phyloP scores from a whole-genome alignment of 2,888 invertebrate genomes.

The Drosophila melanosoma region DNA sequence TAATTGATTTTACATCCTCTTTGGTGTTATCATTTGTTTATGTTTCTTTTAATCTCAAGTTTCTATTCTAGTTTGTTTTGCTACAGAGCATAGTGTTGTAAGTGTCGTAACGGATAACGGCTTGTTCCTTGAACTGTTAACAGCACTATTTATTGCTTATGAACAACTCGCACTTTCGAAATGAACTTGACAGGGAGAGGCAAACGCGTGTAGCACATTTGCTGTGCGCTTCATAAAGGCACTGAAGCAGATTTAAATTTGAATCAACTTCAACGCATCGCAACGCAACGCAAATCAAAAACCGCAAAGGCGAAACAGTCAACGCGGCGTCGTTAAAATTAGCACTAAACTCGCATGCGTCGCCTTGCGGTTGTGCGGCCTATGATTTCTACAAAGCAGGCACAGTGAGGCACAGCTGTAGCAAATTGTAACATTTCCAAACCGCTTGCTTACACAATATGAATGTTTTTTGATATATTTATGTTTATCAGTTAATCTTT shows the following conservation, averaged over 20 bases:
- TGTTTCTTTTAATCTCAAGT: not conserved
- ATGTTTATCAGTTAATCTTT: not conserved
- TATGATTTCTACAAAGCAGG: constrained; percentile 57
- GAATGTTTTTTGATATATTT: not conserved
- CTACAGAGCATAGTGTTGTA: not conserved
- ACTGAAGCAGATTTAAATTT: constrained; percentile 65
- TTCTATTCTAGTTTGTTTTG: constrained; percentile 36
- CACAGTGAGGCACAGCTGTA: constrained; percentile 26
- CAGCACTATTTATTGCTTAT: constrained; percentile 34
- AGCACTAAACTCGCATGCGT: constrained; percentile 70
- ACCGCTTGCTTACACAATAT: not conserved
- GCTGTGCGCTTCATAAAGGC: constrained; percentile 58
- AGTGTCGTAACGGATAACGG: constrained; percentile 33
- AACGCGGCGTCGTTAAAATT: constrained; percentile 74
- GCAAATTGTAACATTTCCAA: not conserved
- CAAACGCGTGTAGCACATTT: constrained; percentile 8
- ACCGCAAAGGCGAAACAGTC: constrained; percentile 70
- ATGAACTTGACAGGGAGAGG: constrained; percentile 19
- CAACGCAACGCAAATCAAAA: constrained; percentile 59
- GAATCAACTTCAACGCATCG: constrained; percentile 55
- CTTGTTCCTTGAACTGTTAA: constrained; percentile 17
- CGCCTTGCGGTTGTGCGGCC: constrained; percentile 64
- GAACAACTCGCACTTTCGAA: constrained; percentile 42
- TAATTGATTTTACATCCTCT: constrained; percentile 7
- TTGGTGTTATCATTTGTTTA: constrained; percentile 12